Base-by-base conservation (phyloP, 2,888 invertebrate genomes). In the Eristalis intricaria region DNA sequence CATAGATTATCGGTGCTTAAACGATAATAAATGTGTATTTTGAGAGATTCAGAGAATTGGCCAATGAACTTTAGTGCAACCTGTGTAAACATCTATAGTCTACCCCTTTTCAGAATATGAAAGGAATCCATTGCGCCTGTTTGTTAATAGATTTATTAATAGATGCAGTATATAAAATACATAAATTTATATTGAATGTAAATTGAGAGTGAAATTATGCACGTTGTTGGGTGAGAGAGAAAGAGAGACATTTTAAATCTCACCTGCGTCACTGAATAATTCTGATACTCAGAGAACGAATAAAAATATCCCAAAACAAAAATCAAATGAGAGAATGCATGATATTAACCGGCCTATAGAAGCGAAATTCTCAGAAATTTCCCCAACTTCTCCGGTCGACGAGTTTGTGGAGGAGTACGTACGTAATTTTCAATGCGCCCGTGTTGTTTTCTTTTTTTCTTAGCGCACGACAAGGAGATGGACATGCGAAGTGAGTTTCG, bases 401-500 rank as follows among this genome's bases (percentile, higher is more conserved):
- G n/a, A 19, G 1, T 19, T 19, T 5, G 50, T 19, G 8, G 23
- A 40, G 32, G 32, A 32, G 32, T 32, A 32, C 8, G 23, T 15
- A 11, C n/a, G 58, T 65, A 7, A 4, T 50, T 38, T 58, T 75
- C 35, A 38, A 38, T 40, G 38, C 15, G 50, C 22, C 63, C 32
- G n/a, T 5, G 23, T 56, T 10, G 22, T 23, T 2, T 26, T 26
- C 3, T 26, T 61, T 26, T 26, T 26, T 61, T 11, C 58, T 74
- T 29, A 56, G 68, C 63, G 73, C 73, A 85, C 38, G 23, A 38
- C 73, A 73, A 43, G 35, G 11, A 26, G 4, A 3, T 10, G 56
- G 76, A 81, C 84, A 84, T 81, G 81, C 76, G 80, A 15, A 63
- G 35, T 84, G 35, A 35, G 43, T 35, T 19, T 70, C 2, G n/a